phyloP scores from a whole-genome alignment of 2,888 invertebrate genomes.

The Lithophane socia region DNA sequence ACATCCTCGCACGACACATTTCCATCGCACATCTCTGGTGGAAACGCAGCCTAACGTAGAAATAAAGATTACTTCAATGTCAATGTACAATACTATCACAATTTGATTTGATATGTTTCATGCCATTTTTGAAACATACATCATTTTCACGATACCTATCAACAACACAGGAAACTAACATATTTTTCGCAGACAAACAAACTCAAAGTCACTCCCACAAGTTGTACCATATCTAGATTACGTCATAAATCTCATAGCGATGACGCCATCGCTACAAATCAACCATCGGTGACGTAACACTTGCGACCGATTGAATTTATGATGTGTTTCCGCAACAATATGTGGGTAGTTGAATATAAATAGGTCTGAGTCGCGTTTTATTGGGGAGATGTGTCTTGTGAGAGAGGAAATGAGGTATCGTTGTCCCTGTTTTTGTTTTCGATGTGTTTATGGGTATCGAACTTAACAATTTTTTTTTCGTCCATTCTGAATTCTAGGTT shows the following conservation, averaged over 20 bases:
- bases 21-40: no score
- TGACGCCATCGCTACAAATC: constrained; percentile 68
- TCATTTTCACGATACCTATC: constrained; percentile 1
- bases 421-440: constrained; percentile 7
- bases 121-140: neutral
- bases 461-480: neutral
- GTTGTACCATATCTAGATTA: constrained; percentile 33
- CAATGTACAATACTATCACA: neutral
- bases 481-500: neutral
- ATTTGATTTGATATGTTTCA: neutral
- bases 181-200: constrained; percentile 31
- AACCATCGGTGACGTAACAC: constrained; percentile 63
- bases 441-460: neutral
- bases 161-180: constrained; percentile 1
- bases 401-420: constrained; percentile 21
- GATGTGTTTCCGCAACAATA: constrained; percentile 64
- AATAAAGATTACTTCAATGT: neutral
- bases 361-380: constrained; percentile 46
- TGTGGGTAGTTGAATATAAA: constrained; percentile 65
- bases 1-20: no score
- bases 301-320: constrained; percentile 65
- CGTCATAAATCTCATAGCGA: constrained; percentile 55
- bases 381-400: constrained; percentile 42
- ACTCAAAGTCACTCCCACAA: constrained; percentile 38
- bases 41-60: neutral